Conservation (phyloP, 1,140 invertebrate species). For the Diplogasteroides magnus region DNA sequence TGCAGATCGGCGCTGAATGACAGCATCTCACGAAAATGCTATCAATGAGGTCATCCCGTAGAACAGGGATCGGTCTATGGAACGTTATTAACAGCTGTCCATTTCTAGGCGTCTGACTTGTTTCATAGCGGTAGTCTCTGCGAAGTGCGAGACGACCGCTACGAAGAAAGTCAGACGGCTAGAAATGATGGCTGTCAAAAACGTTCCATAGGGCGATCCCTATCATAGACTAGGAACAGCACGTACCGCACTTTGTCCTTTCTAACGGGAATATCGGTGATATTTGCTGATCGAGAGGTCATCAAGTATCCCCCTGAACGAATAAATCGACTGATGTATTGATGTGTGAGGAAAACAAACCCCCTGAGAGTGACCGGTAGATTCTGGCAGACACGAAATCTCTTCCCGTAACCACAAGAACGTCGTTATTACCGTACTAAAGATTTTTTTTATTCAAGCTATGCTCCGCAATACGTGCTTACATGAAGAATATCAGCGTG, state of each 20-base stretch:
- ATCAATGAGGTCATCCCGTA: no score
- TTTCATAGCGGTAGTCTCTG: no score
- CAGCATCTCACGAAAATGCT: background rate
- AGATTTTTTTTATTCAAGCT: no score
- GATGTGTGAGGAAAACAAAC: no score
- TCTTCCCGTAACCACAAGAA: slow-evolving; percentile 18
- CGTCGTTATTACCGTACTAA: slow-evolving; percentile 29
- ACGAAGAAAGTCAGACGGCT: background rate
- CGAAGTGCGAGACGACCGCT: no score
- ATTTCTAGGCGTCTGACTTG: no score
- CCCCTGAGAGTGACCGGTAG: slow-evolving; percentile 16
- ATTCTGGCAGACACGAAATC: slow-evolving; percentile 27
- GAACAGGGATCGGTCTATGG: background rate
- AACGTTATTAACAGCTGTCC: no score
- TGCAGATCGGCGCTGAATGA: slow-evolving; percentile 19
- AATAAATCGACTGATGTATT: no score
- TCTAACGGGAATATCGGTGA: slow-evolving; percentile 12
- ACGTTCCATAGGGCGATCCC: no score
- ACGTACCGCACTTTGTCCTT: slow-evolving; percentile 30
- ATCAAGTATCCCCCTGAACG: slow-evolving; percentile 18
- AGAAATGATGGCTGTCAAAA: no score
- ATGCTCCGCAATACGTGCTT: background rate
- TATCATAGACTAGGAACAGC: background rate
- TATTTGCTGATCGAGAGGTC: slow-evolving; percentile 15
- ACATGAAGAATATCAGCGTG: slow-evolving; percentile 25